Evolutionary conservation across 2,113 vertebrate genomes (phyloP).

Genomic region (Coptodon rendalli): DNA sequence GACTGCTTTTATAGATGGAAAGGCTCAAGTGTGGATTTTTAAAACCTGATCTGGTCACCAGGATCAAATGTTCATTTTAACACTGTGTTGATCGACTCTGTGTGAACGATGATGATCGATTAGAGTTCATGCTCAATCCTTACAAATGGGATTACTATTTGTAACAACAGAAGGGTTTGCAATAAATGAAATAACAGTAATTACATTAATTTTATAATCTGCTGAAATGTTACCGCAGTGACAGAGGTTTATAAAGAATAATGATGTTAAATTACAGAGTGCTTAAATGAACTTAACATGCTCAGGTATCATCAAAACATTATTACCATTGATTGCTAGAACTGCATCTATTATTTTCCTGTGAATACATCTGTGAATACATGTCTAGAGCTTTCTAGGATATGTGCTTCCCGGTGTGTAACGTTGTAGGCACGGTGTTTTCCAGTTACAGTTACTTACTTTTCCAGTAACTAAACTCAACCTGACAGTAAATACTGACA

Average conservation of each 20-base stretch:
- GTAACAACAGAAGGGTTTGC: background rate
- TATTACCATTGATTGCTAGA: background rate
- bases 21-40: background rate
- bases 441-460: background rate
- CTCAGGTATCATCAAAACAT: background rate
- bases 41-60: background rate
- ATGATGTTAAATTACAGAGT: background rate
- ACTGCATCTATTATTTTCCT: background rate
- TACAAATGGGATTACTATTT: background rate
- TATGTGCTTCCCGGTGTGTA: background rate
- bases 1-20: background rate
- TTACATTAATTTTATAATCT: background rate
- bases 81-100: background rate
- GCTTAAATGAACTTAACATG: background rate
- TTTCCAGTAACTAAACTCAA: background rate
- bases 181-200: background rate
- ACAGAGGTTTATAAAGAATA: background rate
- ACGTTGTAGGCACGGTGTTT: background rate
- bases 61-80: background rate
- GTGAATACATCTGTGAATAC: background rate
- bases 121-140: constrained; percentile 23
- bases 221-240: background rate
- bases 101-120: constrained; percentile 6
- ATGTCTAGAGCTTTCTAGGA: background rate
- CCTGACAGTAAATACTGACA: background rate